phyloP scores from a whole-genome alignment of 2,113 vertebrate species.

The Oncorhynchus tshawytscha region DNA sequence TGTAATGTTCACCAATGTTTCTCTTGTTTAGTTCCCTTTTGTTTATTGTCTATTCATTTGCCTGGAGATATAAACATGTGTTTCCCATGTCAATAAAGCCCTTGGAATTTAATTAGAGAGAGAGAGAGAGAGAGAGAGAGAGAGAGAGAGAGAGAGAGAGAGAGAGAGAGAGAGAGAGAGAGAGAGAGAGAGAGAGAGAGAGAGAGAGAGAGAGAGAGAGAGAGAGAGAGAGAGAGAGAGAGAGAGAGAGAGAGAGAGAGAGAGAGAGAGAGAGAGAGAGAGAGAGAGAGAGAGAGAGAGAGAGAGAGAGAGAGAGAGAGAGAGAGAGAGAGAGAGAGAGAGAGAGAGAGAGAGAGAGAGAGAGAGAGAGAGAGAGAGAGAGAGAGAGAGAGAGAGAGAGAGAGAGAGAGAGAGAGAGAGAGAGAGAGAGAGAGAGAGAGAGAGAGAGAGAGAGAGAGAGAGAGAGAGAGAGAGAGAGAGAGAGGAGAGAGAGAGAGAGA shows the following conservation, averaged over 20 bases:
- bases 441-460: constrained; percentile 9
- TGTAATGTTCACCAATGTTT: too few species aligned
- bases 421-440: constrained; percentile 11
- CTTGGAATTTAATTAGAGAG: not conserved
- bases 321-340: constrained; percentile 8
- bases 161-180: constrained; percentile 11
- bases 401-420: constrained; percentile 12
- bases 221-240: constrained; percentile 14
- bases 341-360: constrained; percentile 14
- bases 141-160: constrained; percentile 14
- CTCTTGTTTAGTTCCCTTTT: too few species aligned
- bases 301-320: constrained; percentile 11
- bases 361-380: constrained; percentile 14
- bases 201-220: constrained; percentile 14
- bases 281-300: constrained; percentile 11
- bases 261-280: constrained; percentile 15
- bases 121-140: constrained; percentile 9
- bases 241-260: constrained; percentile 7
- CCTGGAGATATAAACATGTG: too few species aligned
- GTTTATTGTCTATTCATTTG: too few species aligned
- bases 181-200: constrained; percentile 14
- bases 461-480: constrained; percentile 10
- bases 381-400: constrained; percentile 19
- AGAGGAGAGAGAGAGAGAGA: constrained; percentile 15
- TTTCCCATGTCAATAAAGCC: too few species aligned